Conservation (phyloP, 2,888 invertebrate species). For the Lobophora halterata region DNA sequence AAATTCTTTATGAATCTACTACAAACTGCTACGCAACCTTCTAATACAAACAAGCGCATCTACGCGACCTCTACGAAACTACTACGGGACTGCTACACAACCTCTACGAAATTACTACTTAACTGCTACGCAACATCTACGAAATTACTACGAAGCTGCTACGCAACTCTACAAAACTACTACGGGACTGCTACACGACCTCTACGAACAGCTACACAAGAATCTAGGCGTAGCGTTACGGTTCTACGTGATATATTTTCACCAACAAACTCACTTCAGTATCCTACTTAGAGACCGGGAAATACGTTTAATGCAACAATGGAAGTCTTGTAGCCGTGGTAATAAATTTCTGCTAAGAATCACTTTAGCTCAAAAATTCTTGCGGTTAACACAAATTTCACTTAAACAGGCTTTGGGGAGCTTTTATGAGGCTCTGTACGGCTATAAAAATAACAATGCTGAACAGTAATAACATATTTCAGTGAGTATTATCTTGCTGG, state of each 20-base stretch:
- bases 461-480: slow-evolving; percentile 38
- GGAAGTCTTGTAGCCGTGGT: slow-evolving; percentile 20
- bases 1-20: too few species aligned
- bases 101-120: slow-evolving; percentile 7
- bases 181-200: too few species aligned
- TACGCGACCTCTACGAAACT: background rate
- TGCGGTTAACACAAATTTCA: slow-evolving; percentile 60
- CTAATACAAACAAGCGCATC: background rate
- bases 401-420: slow-evolving; percentile 52
- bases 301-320: slow-evolving; percentile 12
- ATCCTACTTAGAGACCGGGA: too few species aligned
- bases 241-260: too few species aligned
- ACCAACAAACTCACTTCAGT: too few species aligned
- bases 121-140: slow-evolving; percentile 5
- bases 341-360: slow-evolving; percentile 41
- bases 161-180: too few species aligned
- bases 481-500: slow-evolving; percentile 24
- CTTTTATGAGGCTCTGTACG: slow-evolving; percentile 51
- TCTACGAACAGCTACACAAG: too few species aligned
- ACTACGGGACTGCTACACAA: slow-evolving; percentile 10
- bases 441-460: slow-evolving; percentile 56
- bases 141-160: slow-evolving; percentile 5
- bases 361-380: slow-evolving; percentile 52
- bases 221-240: too few species aligned
- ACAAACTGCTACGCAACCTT: too few species aligned